These are phyloP conservation scores for Lydus trimaculatus DNA, from an alignment of 2,888 invertebrate genomes.

Conservation along the genomic window DNA sequence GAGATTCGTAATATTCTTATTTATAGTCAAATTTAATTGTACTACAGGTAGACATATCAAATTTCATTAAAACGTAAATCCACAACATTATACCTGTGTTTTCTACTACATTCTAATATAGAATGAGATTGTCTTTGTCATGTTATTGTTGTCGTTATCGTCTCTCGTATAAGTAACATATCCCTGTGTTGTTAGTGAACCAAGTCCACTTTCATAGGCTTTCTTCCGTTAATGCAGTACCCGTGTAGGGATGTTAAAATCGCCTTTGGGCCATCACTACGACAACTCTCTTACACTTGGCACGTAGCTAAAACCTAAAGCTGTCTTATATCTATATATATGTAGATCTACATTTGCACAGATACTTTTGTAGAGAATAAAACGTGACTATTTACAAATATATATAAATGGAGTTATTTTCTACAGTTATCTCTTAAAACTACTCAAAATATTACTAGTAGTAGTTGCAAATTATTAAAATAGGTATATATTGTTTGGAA, in stretches of 20 bases:
- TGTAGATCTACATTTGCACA: neutral
- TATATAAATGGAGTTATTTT: neutral
- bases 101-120: constrained; percentile 35
- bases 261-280: constrained; percentile 58
- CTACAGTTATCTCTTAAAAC: neutral
- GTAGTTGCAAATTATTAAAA: neutral
- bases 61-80: constrained; percentile 20
- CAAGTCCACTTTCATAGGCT: constrained; percentile 48
- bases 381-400: neutral
- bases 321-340: constrained; percentile 43
- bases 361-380: neutral
- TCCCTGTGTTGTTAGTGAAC: constrained; percentile 22
- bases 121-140: constrained; percentile 26
- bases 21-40: neutral
- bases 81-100: constrained; percentile 40
- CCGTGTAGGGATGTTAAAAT: constrained; percentile 60
- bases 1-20: neutral
- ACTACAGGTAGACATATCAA: neutral
- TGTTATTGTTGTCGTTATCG: constrained; percentile 14
- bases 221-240: constrained; percentile 60
- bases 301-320: constrained; percentile 49
- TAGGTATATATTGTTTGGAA: neutral
- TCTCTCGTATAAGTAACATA: constrained; percentile 33
- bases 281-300: constrained; percentile 50
- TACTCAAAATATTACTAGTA: neutral